Evolutionary conservation across 2,113 vertebrate genomes (phyloP).

Genomic region (Cheirogaleus medius): DNA sequence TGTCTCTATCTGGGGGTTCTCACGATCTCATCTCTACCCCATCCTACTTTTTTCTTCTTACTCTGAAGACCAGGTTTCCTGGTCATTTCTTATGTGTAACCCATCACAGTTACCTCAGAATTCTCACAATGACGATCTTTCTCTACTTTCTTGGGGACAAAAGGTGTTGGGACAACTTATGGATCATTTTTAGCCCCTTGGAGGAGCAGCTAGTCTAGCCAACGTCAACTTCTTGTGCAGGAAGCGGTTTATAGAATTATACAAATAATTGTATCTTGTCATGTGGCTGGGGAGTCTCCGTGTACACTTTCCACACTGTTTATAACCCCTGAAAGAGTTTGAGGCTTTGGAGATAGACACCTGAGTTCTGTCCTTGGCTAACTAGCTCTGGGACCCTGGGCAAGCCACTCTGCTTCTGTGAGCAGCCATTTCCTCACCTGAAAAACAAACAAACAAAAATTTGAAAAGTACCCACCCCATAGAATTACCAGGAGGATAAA

Average conservation of each 20-base stretch:
- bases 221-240: background rate
- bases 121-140: background rate
- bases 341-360: rapidly evolving
- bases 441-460: background rate
- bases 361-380: no score
- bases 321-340: rapidly evolving
- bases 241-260: background rate
- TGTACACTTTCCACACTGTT: rapidly evolving
- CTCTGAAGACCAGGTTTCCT: background rate
- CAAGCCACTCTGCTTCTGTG: background rate
- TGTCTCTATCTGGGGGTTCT: no score
- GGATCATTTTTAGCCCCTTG: background rate
- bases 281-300: rapidly evolving
- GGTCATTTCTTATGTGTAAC: background rate
- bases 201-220: background rate
- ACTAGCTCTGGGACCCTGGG: rapidly evolving
- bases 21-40: background rate
- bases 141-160: background rate
- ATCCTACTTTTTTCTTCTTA: background rate
- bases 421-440: background rate
- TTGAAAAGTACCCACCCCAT: no score
- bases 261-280: no score
- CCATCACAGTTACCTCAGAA: background rate
- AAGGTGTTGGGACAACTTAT: rapidly evolving
- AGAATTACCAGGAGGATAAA: background rate